A percentile compares a stretch with the other conserved stretches of the same genome.
Evolutionary conservation across 2,797 vertebrate genomes (phyloP).

Genomic region (Coracias cyanogaster): DNA sequence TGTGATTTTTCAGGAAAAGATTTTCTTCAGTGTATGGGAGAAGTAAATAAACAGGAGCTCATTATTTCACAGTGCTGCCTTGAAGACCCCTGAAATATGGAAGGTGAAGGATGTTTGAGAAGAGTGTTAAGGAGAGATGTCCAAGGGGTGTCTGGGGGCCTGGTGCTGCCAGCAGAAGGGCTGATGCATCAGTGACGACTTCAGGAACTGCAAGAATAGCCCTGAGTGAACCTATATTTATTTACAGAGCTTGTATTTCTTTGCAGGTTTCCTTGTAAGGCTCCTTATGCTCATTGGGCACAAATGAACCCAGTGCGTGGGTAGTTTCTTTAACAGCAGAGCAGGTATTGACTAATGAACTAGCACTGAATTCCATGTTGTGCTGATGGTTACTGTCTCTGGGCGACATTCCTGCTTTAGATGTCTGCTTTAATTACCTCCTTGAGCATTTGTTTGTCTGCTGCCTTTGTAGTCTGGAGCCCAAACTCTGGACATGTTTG

Average conservation of each 20-base stretch:
- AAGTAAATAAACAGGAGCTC: neutral
- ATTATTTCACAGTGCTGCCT: neutral
- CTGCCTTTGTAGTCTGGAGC: neutral
- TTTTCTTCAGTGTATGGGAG: neutral
- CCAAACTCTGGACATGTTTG: neutral
- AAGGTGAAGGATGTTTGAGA: neutral
- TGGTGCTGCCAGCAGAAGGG: neutral
- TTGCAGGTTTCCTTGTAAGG: neutral
- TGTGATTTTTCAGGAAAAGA: neutral
- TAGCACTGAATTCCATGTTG: neutral
- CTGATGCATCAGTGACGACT: neutral
- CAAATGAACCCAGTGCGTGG: neutral
- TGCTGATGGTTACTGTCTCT: neutral
- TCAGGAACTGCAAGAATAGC: neutral
- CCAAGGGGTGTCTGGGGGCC: neutral
- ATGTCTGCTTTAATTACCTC: neutral
- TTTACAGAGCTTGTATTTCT: neutral
- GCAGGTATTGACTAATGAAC: neutral
- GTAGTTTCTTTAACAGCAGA: neutral
- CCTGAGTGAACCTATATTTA: neutral
- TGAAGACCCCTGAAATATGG: neutral
- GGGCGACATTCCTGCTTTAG: neutral
- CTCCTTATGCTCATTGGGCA: neutral
- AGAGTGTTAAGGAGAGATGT: neutral
- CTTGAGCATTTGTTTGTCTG: neutral